These are phyloP conservation scores for Gonioctena quinquepunctata DNA, from an alignment of 1,140 invertebrate genomes.

Conservation along the genomic window DNA sequence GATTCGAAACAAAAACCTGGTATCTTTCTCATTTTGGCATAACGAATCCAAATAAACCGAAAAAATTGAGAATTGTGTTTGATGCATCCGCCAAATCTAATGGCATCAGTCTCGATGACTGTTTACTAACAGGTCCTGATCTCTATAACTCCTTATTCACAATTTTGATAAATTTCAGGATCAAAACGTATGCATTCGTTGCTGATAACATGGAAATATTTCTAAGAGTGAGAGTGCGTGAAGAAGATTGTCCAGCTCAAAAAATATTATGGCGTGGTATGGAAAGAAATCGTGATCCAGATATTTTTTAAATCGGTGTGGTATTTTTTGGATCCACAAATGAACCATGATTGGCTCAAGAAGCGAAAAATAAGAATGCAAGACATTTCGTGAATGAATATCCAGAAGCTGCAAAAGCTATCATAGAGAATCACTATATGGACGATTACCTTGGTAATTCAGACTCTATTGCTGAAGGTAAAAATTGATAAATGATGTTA, in stretches of 20 bases:
- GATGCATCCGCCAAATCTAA: neutral
- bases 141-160: neutral
- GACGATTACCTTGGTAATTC: too few species aligned
- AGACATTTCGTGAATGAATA: too few species aligned
- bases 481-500: too few species aligned
- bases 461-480: too few species aligned
- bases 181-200: neutral
- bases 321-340: too few species aligned
- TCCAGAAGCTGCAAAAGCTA: too few species aligned
- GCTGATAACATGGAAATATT: neutral
- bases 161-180: neutral
- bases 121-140: neutral
- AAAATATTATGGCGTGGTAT: neutral
- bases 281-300: too few species aligned
- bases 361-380: too few species aligned
- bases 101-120: neutral
- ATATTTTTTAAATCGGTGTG: too few species aligned
- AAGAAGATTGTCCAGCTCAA: neutral
- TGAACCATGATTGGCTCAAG: too few species aligned
- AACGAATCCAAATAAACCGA: neutral
- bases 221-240: neutral
- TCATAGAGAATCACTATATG: too few species aligned
- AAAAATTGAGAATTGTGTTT: neutral
- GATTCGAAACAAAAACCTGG: neutral
- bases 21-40: neutral